Conservation (phyloP, 2,797 vertebrate species). For the Pangasius mekongensis region DNA sequence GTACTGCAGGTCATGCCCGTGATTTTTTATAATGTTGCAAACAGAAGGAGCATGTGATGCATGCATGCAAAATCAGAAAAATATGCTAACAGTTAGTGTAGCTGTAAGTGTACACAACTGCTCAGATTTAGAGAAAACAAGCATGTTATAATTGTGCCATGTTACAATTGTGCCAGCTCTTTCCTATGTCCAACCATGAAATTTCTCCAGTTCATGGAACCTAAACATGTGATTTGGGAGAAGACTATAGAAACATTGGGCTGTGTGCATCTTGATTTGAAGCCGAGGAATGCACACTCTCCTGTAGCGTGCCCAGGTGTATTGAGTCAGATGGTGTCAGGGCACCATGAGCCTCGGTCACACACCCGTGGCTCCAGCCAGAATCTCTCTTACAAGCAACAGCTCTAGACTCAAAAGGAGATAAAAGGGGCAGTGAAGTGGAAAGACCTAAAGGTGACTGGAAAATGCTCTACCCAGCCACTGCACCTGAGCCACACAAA, state of each 20-base stretch:
- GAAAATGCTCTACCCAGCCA: slow-evolving; percentile 55
- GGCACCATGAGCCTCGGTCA: neutral
- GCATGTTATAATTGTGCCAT: neutral
- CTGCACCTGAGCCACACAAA: slow-evolving; percentile 32
- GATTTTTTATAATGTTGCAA: neutral
- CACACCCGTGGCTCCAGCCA: slow-evolving; percentile 6
- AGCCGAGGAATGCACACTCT: neutral
- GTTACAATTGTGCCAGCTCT: neutral
- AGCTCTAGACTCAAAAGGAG: slow-evolving; percentile 45
- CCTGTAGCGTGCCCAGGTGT: slow-evolving; percentile 44
- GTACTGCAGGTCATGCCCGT: neutral
- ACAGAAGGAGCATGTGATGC: neutral
- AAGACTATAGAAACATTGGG: neutral
- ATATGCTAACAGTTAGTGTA: neutral
- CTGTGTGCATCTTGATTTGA: neutral
- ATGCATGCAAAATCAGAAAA: no score
- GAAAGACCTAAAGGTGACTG: slow-evolving; percentile 60
- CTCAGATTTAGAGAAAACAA: neutral
- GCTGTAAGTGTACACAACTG: neutral
- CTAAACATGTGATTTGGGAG: neutral
- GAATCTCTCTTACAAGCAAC: slow-evolving; percentile 27
- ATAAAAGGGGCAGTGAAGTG: slow-evolving; percentile 54
- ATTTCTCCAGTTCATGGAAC: neutral
- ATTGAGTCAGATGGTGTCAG: slow-evolving; percentile 50
- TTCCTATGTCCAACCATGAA: neutral